phyloP scores from a whole-genome alignment of 2,888 invertebrate genomes.

The Ischnura elegans region DNA sequence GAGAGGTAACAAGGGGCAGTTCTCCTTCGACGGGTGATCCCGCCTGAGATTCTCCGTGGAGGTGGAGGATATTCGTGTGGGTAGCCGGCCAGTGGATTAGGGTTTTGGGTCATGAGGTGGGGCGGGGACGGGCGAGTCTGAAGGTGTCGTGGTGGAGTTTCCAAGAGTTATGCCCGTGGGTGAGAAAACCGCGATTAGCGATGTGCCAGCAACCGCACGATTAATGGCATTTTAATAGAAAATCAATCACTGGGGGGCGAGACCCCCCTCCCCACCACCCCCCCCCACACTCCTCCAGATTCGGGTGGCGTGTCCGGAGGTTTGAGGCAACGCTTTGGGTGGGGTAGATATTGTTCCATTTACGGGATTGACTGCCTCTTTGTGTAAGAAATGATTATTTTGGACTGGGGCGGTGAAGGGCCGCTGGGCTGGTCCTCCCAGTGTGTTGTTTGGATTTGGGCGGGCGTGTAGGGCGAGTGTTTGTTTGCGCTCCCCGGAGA shows the following conservation, averaged over 20 bases:
- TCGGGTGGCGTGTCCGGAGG: background rate
- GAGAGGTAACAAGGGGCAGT: too few species aligned
- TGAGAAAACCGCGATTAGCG: slow-evolving; percentile 54
- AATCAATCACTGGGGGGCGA: slow-evolving; percentile 69
- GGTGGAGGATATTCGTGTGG: too few species aligned
- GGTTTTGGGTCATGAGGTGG: background rate
- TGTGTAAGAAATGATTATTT: slow-evolving; percentile 62
- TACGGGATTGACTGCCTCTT: slow-evolving; percentile 66
- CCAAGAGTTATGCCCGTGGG: too few species aligned
- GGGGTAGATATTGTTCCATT: slow-evolving; percentile 68
- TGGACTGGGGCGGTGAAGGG: background rate
- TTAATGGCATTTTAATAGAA: slow-evolving; percentile 72
- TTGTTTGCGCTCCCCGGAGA: background rate
- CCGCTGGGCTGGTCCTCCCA: background rate
- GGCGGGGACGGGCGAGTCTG: background rate
- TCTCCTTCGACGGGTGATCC: too few species aligned
- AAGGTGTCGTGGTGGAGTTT: background rate
- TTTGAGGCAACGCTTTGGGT: background rate
- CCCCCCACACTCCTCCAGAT: background rate
- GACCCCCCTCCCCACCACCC: too few species aligned
- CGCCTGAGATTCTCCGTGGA: too few species aligned
- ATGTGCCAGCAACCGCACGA: slow-evolving; percentile 60
- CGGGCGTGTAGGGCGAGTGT: background rate
- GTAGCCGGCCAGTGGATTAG: too few species aligned
- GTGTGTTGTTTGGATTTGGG: background rate